Evolutionary conservation across 2,113 vertebrate species (phyloP).

Genomic region (Anser cygnoides): DNA sequence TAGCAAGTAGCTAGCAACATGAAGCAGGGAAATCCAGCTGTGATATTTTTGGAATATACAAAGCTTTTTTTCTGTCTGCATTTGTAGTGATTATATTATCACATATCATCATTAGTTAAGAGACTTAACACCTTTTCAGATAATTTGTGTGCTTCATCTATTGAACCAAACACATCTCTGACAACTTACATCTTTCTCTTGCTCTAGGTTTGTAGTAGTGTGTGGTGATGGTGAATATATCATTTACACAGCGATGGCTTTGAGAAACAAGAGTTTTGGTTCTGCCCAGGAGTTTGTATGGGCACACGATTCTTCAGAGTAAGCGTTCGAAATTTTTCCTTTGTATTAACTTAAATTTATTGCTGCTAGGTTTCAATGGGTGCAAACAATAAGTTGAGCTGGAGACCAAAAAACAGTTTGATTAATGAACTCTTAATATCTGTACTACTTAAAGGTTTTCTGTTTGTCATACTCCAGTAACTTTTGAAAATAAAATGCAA

Average conservation of each 20-base stretch:
- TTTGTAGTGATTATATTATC: not conserved
- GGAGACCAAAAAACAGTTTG: not conserved
- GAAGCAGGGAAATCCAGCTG: not conserved
- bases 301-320: constrained; percentile 99
- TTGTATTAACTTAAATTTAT: not conserved
- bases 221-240: constrained; percentile 99
- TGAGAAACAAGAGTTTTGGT: constrained; percentile 98
- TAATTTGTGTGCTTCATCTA: not conserved
- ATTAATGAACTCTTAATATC: not conserved
- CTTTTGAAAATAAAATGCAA: not conserved
- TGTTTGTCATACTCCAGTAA: not conserved
- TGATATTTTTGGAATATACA: accelerated
- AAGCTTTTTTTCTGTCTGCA: not conserved
- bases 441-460: not conserved
- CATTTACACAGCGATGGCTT: constrained; percentile 98
- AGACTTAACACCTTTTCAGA: not conserved
- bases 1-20: not conserved
- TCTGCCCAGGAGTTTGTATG: constrained; percentile 98
- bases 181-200: not conserved
- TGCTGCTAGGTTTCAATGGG: not conserved
- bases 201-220: constrained; percentile 91
- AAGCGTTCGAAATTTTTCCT: constrained; percentile 65
- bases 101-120: too few species aligned
- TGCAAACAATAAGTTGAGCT: not conserved
- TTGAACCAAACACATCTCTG: not conserved